phyloP scores from a whole-genome alignment of 2,797 vertebrate genomes.

The Luscinia luscinia region DNA sequence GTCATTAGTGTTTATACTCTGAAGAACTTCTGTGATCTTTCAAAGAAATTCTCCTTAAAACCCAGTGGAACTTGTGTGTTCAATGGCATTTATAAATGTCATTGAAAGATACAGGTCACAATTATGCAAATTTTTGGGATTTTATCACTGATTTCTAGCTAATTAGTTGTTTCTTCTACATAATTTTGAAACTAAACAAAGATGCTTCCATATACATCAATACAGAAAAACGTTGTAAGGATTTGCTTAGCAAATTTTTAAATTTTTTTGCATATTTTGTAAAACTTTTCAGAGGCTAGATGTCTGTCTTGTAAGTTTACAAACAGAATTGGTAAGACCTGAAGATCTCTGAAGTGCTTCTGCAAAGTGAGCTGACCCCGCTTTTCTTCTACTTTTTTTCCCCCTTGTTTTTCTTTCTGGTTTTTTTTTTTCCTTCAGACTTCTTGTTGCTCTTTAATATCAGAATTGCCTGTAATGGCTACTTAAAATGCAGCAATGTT shows the following conservation, averaged over 20 bases:
- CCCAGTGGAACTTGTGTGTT: not conserved
- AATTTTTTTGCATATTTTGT: not conserved
- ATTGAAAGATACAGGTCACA: not conserved
- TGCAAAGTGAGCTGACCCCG: not conserved
- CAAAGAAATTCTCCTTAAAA: not conserved
- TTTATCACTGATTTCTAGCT: not conserved
- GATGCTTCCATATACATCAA: not conserved
- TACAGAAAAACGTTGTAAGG: not conserved
- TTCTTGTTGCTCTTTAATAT: not conserved
- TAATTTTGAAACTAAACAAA: not conserved
- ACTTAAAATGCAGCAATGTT: conserved; percentile 10
- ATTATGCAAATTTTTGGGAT: not conserved
- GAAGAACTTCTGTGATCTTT: not conserved
- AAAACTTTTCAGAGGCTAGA: not conserved
- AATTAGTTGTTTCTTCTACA: not conserved
- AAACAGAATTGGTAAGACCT: not conserved
- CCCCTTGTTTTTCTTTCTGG: not conserved
- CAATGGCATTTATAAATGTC: not conserved
- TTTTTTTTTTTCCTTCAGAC: not conserved
- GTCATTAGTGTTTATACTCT: not conserved
- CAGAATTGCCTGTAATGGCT: not conserved
- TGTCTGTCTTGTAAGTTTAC: not conserved
- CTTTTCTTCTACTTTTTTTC: not conserved
- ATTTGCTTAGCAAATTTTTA: not conserved
- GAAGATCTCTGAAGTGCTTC: not conserved